Evolutionary conservation across 1,140 invertebrate species (phyloP).

Genomic region (Calliopsis andreniformis): DNA sequence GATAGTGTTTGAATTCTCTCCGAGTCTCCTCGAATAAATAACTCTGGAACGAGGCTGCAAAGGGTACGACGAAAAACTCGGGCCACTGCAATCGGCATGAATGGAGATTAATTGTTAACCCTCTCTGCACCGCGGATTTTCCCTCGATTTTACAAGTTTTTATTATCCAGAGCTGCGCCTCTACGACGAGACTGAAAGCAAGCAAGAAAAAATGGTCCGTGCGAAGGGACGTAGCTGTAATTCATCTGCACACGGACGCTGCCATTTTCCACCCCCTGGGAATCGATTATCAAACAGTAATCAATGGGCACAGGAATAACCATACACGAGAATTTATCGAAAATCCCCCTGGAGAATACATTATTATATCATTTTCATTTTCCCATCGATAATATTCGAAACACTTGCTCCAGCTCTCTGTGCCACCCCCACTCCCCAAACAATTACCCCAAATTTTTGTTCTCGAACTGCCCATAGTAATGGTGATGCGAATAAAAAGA

Average conservation of each 20-base stretch:
- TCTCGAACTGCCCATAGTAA: too few relatives aligned
- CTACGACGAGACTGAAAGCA: conserved; percentile 8
- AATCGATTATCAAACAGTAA: conserved; percentile 19
- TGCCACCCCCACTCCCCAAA: too few relatives aligned
- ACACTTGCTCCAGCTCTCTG: too few relatives aligned
- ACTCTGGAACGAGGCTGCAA: conserved; percentile 50
- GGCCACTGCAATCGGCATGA: conserved; percentile 67
- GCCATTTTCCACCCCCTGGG: conserved; percentile 4
- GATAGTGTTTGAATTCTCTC: too few relatives aligned
- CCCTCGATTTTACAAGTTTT: conserved; percentile 58
- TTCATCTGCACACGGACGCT: conserved; percentile 22
- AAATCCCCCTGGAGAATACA: too few relatives aligned
- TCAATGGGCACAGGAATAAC: background rate
- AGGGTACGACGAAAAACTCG: conserved; percentile 38
- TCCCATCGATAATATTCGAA: too few relatives aligned
- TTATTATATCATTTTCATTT: too few relatives aligned
- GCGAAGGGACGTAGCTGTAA: conserved; percentile 29
- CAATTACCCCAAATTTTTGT: too few relatives aligned
- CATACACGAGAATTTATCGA: too few relatives aligned
- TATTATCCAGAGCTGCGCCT: conserved; percentile 42
- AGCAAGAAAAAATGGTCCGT: conserved; percentile 19
- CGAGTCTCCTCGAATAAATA: conserved; percentile 37
- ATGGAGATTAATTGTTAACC: conserved; percentile 67
- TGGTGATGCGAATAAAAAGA: conserved; percentile 15
- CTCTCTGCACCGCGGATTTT: background rate